A percentile compares a stretch with the other conserved stretches of the same genome.
phyloP scores from a whole-genome alignment of 2,888 invertebrate genomes.

The Trimorus sp. region DNA sequence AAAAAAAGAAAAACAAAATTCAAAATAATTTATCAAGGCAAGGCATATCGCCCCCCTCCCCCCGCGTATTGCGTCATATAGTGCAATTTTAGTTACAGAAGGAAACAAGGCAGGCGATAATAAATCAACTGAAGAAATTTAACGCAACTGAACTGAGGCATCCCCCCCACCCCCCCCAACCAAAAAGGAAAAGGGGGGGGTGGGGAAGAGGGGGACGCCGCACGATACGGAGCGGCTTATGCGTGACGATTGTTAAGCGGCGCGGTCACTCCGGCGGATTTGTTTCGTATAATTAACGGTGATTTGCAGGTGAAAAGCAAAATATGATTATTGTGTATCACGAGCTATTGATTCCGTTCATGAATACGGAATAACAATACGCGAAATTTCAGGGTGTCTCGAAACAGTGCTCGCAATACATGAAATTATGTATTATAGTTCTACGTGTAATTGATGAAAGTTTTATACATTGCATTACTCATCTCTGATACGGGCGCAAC shows the following conservation, averaged over 20 bases:
- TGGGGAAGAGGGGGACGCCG: too few species aligned
- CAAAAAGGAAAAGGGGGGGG: too few species aligned
- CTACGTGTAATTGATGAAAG: constrained; percentile 67
- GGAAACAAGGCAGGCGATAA: too few species aligned
- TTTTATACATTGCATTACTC: constrained; percentile 68
- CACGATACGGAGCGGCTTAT: too few species aligned
- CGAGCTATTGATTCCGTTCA: constrained; percentile 63
- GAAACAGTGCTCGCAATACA: constrained; percentile 58
- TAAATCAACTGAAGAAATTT: too few species aligned
- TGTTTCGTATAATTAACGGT: constrained; percentile 52
- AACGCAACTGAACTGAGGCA: too few species aligned
- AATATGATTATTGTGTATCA: constrained; percentile 65
- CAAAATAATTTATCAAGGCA: too few species aligned
- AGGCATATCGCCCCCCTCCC: too few species aligned
- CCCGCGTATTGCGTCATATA: too few species aligned
- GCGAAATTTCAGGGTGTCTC: constrained; percentile 62
- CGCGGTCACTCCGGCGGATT: constrained; percentile 15
- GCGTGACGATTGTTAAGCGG: background rate
- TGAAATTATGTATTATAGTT: constrained; percentile 67
- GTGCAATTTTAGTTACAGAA: too few species aligned
- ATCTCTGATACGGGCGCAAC: constrained; percentile 71
- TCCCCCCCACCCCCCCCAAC: too few species aligned
- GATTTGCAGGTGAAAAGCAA: constrained; percentile 59
- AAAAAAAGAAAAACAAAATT: too few species aligned
- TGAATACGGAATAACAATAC: constrained; percentile 65